These are phyloP conservation scores for Caenorhabditis angaria DNA, from an alignment of 2,888 invertebrate species.

Conservation along the genomic window DNA sequence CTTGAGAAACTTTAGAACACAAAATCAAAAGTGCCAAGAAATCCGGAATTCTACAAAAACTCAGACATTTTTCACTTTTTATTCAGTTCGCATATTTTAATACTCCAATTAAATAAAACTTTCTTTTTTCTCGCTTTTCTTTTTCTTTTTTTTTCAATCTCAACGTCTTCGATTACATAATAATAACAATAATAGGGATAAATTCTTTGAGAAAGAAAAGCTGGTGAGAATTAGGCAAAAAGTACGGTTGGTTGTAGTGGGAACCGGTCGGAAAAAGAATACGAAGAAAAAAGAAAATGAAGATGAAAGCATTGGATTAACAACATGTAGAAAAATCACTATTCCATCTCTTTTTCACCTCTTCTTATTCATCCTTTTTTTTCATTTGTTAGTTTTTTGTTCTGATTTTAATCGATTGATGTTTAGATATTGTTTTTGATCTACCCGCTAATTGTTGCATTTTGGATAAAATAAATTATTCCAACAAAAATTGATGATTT, in stretches of 20 bases:
- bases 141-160: background rate
- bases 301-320: slow-evolving; percentile 6
- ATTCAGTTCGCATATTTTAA: too few relatives aligned
- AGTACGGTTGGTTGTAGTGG: slow-evolving; percentile 14
- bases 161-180: background rate
- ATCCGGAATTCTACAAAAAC: background rate
- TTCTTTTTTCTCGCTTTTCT: background rate
- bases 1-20: too few relatives aligned
- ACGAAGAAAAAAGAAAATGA: slow-evolving; percentile 14
- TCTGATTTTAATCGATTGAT: background rate
- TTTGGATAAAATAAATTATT: too few relatives aligned
- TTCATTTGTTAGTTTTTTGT: slow-evolving; percentile 5
- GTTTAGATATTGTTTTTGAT: slow-evolving; percentile 6
- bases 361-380: slow-evolving; percentile 1
- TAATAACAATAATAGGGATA: background rate
- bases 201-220: too few relatives aligned
- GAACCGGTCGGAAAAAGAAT: slow-evolving; percentile 26
- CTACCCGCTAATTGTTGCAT: slow-evolving; percentile 6
- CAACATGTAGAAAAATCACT: slow-evolving; percentile 13
- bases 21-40: background rate
- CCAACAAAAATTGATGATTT: background rate
- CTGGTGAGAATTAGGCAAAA: slow-evolving; percentile 33
- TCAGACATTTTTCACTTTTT: background rate
- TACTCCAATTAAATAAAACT: background rate
- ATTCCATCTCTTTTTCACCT: slow-evolving; percentile 17